Base-by-base conservation (phyloP, 2,797 vertebrate genomes). In the Micromesistius poutassou region DNA sequence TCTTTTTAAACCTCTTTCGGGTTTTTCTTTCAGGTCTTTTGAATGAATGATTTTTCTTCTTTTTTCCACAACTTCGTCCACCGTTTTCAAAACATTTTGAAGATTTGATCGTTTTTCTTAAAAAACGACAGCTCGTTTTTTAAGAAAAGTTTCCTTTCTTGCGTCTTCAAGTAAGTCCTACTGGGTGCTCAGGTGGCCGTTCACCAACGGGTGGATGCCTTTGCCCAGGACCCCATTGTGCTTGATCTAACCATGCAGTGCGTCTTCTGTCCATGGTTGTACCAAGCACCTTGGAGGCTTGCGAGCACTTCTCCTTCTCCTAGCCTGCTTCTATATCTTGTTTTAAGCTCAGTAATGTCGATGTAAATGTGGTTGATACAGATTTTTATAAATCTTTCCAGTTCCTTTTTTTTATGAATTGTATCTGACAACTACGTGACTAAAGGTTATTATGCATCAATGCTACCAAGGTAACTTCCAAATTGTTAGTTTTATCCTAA, bases 161-260 rank as follows among this genome's bases (percentile, higher is more conserved):
- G 71, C 14, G 10, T 30, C 33, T 28, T 5, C 55, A 68, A 68
- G 55, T 62, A 25, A 62, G 62, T 68, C 55, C 55, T 62, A 13
- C 5, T 30, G 4, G 31, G 16, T 72, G 3, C 12, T 36, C 2
- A 72, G 71, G 25, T n/a, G n/a, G 10, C 66, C 6, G 5, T 12
- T 70, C 6, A 3, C 28, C 68, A 16, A 12, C 13, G 30, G 30
- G 7, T 2, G 8, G 16, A 33, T 6, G 40, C 76, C 74, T 80
- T 84, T 82, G 93, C 93, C 90, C 91, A 89, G 86, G 93, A 92
- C 93, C 3, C 94, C 94, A 95, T 95, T 95, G 94, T 95, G 95
- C 95, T 95, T 95, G 94, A 95, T 95, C 94, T 95, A 95, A 95
- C 95, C 94, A 95, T 95, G 95, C 94, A 95, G 94, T 93, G 88